Evolutionary conservation across 2,888 invertebrate genomes (phyloP), one percentile per base, ranked within the genome.

Genomic region (Pseudoips prasinana): DNA sequence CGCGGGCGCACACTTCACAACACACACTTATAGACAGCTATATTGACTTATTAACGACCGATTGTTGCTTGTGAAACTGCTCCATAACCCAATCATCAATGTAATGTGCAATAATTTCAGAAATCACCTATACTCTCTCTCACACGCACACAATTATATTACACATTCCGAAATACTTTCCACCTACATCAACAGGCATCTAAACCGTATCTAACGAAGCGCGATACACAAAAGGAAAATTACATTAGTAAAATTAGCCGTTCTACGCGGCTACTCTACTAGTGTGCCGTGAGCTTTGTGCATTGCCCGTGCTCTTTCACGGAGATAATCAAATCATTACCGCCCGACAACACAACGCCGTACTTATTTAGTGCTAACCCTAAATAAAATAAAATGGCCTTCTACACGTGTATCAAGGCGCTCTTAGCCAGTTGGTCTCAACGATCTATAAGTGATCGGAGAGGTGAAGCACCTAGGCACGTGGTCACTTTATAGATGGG

Each of bases 281-380:
- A 45, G 54, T 51, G 45, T 57, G 46, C 64, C 40, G 47, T 64
- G 60, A 62, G 61, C 67, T 63, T 64, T 73, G 73, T 67, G 64
- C 72, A 70, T 57, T 61, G 65, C 62, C 64, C 63, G 68, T 78
- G 83, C 64, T 71, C 78, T 66, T 61, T 77, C 78, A 74, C 46
- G 46, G 62, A 61, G 68, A 77, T 83, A 87, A 87, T 86, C 65
- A 73, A 71, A 86, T 87, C 73, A 86, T 64, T 76, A 60, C 64
- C 74, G 73, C 70, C 34, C 72, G 68, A 73, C 48, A 42, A 70
- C 58, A 58, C 70, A 63, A 60, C 64, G 49, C 55, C 54, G 65
- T 62, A 71, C 72, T 76, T 75, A 75, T 73, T 81, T 68, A 72
- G 58, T 61, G 60, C 58, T 65, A 58, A 71, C 58, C 57, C 52